These are phyloP conservation scores for Vollenhovia emeryi DNA, from an alignment of 1,140 invertebrate genomes.

Conservation along the genomic window DNA sequence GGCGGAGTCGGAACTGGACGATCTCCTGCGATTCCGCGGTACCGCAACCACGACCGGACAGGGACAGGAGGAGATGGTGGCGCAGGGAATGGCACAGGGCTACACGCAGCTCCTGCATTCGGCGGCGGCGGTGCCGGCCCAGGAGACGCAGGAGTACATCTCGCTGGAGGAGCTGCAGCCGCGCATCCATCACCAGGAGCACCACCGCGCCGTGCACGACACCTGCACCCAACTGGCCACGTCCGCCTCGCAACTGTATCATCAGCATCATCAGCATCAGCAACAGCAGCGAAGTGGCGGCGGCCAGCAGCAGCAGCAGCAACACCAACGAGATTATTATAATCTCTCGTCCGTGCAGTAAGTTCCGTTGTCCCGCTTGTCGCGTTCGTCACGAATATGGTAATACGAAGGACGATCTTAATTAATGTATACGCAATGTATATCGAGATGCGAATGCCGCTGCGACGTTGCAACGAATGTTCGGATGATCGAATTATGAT, in stretches of 20 bases:
- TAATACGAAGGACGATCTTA: not conserved
- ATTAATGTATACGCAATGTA: not conserved
- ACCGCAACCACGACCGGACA: not conserved
- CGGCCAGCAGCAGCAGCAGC: slow-evolving; percentile 58
- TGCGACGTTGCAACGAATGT: not conserved
- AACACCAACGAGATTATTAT: slow-evolving; percentile 77
- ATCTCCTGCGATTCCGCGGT: slow-evolving; percentile 71
- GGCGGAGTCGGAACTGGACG: slow-evolving; percentile 58
- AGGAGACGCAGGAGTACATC: slow-evolving; percentile 80
- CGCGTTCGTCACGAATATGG: not conserved
- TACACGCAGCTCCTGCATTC: slow-evolving; percentile 81
- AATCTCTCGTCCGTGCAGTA: slow-evolving; percentile 80
- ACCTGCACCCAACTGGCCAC: slow-evolving; percentile 58
- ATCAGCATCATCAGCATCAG: slow-evolving; percentile 64
- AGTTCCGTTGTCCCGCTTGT: slow-evolving; percentile 67
- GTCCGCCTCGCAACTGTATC: slow-evolving; percentile 65
- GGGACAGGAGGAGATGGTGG: slow-evolving; percentile 78
- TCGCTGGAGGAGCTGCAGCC: slow-evolving; percentile 80
- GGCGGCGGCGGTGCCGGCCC: slow-evolving; percentile 48
- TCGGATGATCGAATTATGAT: not conserved
- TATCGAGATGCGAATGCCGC: not conserved
- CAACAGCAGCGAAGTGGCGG: slow-evolving; percentile 16
- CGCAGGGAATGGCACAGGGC: slow-evolving; percentile 81
- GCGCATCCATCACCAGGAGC: slow-evolving; percentile 70
- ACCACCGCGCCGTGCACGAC: slow-evolving; percentile 65